These are phyloP conservation scores for Temnopleurus reevesii DNA, from an alignment of 53 echinoderm and acorn worm genomes.

Conservation along the genomic window DNA sequence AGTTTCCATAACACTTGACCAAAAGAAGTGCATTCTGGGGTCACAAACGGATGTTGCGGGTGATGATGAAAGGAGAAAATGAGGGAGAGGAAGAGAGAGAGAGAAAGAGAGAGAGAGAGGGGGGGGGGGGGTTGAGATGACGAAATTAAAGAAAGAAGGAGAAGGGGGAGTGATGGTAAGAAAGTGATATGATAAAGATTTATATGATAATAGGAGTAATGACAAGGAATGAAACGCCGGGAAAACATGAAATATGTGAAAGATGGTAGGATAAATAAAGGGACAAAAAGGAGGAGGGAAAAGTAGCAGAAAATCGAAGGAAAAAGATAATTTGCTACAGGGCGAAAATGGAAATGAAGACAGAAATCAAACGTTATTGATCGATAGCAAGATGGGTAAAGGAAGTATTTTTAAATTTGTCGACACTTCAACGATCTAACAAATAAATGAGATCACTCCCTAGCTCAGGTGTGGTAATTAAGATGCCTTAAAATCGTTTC, in stretches of 20 bases:
- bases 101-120: not conserved
- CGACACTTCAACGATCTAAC: no score
- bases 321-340: no score
- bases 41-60: not conserved
- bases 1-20: slow-evolving; percentile 40
- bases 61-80: not conserved
- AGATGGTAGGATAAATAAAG: not conserved
- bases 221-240: no score
- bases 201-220: no score
- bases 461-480: no score
- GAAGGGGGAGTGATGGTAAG: not conserved
- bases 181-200: not conserved
- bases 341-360: no score
- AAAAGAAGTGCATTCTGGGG: slow-evolving; percentile 31
- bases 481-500: no score
- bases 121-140: not conserved
- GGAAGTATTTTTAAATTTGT: no score
- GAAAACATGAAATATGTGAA: not conserved
- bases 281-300: not conserved
- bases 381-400: no score
- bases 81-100: not conserved
- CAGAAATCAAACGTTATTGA: no score
- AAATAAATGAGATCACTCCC: no score
- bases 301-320: no score
- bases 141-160: not conserved